phyloP scores from a whole-genome alignment of 1,140 invertebrate species.

The Gonioctena quinquepunctata region DNA sequence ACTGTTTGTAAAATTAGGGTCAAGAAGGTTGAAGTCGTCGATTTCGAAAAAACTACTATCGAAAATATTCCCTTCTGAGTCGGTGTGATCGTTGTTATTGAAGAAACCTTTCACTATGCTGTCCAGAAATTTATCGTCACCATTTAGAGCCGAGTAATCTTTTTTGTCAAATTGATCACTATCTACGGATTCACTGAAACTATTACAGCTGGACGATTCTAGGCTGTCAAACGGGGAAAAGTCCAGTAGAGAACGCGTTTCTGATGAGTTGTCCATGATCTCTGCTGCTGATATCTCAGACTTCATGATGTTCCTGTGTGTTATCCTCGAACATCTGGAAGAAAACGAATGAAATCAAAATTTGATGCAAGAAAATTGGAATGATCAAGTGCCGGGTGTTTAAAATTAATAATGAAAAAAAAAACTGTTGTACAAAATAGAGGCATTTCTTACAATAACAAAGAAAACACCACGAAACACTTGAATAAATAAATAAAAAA shows the following conservation, averaged over 20 bases:
- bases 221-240: constrained; percentile 32
- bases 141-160: constrained; percentile 26
- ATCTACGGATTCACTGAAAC: constrained; percentile 6
- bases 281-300: constrained; percentile 8
- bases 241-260: constrained; percentile 20
- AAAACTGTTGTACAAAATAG: no score
- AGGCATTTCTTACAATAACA: no score
- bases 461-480: no score
- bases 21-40: constrained; percentile 24
- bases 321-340: background rate
- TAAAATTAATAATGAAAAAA: no score
- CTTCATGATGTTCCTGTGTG: background rate
- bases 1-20: constrained; percentile 23
- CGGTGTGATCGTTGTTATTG: constrained; percentile 21
- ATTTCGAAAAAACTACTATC: constrained; percentile 22
- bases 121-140: constrained; percentile 37
- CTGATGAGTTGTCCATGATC: constrained; percentile 19
- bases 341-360: background rate
- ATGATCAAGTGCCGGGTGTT: no score
- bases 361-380: no score
- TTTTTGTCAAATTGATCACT: background rate
- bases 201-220: constrained; percentile 21
- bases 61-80: background rate
- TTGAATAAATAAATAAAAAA: no score
- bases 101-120: constrained; percentile 35